phyloP scores from a whole-genome alignment of 1,140 invertebrate species.

The Himalopsyche phryganea region DNA sequence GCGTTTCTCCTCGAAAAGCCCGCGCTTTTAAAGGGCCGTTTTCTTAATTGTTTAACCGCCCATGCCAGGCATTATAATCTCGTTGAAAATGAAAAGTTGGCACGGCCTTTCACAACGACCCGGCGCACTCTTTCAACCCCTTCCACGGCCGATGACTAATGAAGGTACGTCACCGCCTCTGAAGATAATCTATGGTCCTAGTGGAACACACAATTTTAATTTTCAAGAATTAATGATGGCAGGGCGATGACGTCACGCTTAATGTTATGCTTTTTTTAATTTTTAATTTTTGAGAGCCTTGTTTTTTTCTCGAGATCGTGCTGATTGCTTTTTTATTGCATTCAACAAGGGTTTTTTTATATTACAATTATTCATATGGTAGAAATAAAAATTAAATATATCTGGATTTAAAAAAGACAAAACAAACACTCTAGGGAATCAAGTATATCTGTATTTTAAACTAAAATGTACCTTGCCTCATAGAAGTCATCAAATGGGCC shows the following conservation, averaged over 20 bases:
- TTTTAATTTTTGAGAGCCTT: neutral
- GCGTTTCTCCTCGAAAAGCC: neutral
- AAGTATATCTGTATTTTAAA: no score
- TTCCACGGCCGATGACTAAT: constrained; percentile 15
- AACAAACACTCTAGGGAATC: no score
- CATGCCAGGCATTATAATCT: constrained; percentile 14
- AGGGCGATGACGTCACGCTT: constrained; percentile 16
- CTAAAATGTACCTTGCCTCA: no score
- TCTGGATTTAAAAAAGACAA: no score
- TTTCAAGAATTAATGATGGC: constrained; percentile 32
- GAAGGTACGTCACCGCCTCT: constrained; percentile 15
- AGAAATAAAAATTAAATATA: no score
- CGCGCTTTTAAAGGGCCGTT: constrained; percentile 5
- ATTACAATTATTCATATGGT: no score
- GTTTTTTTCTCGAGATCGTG: neutral
- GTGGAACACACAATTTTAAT: constrained; percentile 31
- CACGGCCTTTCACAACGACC: constrained; percentile 1
- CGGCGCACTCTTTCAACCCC: neutral
- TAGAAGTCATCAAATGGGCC: no score
- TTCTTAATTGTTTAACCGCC: constrained; percentile 20
- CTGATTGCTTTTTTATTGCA: neutral
- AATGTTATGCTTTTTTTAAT: no score
- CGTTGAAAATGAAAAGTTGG: constrained; percentile 19
- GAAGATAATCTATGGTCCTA: constrained; percentile 27
- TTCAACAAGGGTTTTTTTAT: no score